Conservation (phyloP, 2,113 vertebrate species). For the Smithornis capensis region DNA sequence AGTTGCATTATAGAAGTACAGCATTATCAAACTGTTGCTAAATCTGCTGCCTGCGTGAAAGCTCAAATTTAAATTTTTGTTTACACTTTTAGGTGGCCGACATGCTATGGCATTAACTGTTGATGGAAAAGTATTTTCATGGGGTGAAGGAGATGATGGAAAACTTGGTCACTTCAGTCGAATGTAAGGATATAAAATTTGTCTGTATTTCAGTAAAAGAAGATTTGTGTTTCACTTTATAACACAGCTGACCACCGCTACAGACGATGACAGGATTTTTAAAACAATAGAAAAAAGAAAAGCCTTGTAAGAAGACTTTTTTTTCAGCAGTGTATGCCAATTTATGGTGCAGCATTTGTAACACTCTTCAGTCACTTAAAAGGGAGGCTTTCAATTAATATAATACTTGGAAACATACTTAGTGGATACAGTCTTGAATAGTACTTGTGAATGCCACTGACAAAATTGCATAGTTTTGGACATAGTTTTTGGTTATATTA, state of each 20-base stretch:
- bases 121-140: slow-evolving; percentile 98
- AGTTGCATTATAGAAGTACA: background rate
- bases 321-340: background rate
- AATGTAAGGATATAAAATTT: slow-evolving; percentile 80
- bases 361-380: background rate
- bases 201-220: background rate
- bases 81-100: slow-evolving; percentile 82
- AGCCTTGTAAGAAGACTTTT: background rate
- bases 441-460: background rate
- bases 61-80: background rate
- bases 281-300: background rate
- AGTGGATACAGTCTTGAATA: background rate
- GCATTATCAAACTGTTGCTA: background rate
- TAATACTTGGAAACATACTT: background rate
- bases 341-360: background rate
- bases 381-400: background rate
- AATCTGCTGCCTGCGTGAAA: background rate
- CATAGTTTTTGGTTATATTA: background rate
- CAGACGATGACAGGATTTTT: background rate
- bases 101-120: slow-evolving; percentile 97
- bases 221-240: background rate
- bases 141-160: slow-evolving; percentile 98
- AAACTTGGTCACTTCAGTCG: slow-evolving; percentile 98
- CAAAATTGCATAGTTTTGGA: background rate
- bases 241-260: background rate